phyloP scores from a whole-genome alignment of 2,113 vertebrate genomes.

The Bubo bubo region DNA sequence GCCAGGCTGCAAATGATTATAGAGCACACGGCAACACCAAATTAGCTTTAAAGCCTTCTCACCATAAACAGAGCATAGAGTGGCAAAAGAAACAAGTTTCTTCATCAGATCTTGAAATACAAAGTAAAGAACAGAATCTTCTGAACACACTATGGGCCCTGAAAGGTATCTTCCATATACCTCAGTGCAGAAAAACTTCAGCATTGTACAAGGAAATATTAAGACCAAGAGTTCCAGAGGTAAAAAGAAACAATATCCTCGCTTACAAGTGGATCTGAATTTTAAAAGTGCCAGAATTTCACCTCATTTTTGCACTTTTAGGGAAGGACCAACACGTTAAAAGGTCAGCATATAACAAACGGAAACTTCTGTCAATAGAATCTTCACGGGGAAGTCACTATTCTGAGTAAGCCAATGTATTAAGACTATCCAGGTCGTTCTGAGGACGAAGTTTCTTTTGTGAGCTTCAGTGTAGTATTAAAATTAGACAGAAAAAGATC shows the following conservation, averaged over 20 bases:
- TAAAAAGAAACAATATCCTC: neutral
- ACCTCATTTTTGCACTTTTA: neutral
- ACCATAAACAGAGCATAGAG: neutral
- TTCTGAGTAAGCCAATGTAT: rapidly evolving
- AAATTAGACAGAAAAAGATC: neutral
- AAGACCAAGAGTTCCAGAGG: neutral
- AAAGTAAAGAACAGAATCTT: neutral
- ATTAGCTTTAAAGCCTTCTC: neutral
- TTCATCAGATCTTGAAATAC: neutral
- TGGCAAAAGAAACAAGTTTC: neutral
- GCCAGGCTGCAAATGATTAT: neutral
- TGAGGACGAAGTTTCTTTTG: neutral
- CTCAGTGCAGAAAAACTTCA: neutral
- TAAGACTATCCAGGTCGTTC: neutral
- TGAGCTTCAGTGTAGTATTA: neutral
- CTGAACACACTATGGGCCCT: neutral
- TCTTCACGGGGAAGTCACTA: neutral
- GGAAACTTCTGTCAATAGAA: neutral
- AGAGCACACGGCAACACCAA: neutral
- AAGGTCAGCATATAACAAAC: neutral
- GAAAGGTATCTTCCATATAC: neutral
- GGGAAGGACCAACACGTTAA: neutral
- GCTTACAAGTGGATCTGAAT: neutral
- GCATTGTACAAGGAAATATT: neutral
- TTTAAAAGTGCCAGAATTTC: neutral